Evolutionary conservation across 1,140 invertebrate species (phyloP), one percentile per base, ranked within the genome.

Genomic region (Drosophila yakuba): DNA sequence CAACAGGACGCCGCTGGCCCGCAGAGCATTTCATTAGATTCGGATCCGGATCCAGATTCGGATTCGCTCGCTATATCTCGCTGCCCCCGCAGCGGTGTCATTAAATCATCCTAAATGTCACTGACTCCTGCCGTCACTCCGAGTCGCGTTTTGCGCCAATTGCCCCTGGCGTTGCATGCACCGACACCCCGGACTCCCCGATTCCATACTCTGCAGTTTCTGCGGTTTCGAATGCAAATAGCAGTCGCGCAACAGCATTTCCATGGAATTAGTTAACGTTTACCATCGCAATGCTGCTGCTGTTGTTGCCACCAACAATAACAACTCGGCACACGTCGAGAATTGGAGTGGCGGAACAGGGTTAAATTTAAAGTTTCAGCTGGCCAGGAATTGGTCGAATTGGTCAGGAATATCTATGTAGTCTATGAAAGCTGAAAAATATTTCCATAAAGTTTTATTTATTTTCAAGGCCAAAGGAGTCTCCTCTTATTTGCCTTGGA

Each of bases 51-150:
- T 48, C 28, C 25, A 20, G 17, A 52, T 35, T 43, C 20, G 35
- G 23, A 25, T 4, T 25, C 25, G 57, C 60, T 50, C 45, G 62
- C 44, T 48, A 60, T 66, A 47, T 52, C n/a, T 44, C 38, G 32
- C 32, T 52, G 48, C 11, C 79, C 79, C 72, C 62, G 54, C 64
- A 71, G 82, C 84, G 59, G 54, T 89, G 80, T 78, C 84, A 89
- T 89, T 89, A 89, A 89, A 89, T 89, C 84, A 89, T 89, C 84
- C 84, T 89, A 89, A 89, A 89, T 89, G 84, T 89, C 84, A 89
- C 36, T 74, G 77, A 77, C 74, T 80, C 73, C 68, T 80, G 79
- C 77, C 52, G 77, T 88, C 83, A 86, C 64, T 85, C 68, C 23
- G 59, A 72, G 67, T 76, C 51, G 60, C 36, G 73, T 41, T 32